These are phyloP conservation scores for Prosopocoilus inquinatus DNA, from an alignment of 2,888 invertebrate species.

Conservation along the genomic window DNA sequence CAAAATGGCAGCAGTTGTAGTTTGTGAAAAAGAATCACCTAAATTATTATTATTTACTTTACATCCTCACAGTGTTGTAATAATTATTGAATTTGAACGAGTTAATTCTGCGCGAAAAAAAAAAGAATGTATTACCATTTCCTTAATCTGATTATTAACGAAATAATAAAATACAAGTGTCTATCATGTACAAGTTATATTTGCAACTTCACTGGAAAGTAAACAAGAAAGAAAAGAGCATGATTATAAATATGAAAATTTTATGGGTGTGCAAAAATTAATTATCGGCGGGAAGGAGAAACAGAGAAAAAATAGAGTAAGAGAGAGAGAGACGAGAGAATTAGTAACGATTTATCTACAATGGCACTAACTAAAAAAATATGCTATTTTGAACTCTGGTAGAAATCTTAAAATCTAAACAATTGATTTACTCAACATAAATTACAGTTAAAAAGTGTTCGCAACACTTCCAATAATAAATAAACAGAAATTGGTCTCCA, in stretches of 20 bases:
- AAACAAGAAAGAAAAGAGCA: neutral
- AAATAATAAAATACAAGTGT: neutral
- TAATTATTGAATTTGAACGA: too few relatives aligned
- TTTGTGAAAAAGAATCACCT: too few relatives aligned
- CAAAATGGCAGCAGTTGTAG: too few relatives aligned
- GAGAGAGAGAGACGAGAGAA: neutral
- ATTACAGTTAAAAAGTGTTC: slow-evolving; percentile 23
- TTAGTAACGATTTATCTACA: slow-evolving; percentile 18
- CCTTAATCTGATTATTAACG: too few relatives aligned
- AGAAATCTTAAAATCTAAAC: slow-evolving; percentile 25
- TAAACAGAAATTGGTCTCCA: slow-evolving; percentile 24
- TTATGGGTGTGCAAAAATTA: neutral
- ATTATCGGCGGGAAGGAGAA: neutral
- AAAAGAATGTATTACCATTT: too few relatives aligned
- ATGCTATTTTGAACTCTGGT: slow-evolving; percentile 26
- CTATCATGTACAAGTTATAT: slow-evolving; percentile 3
- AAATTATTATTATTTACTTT: too few relatives aligned
- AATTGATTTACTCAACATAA: slow-evolving; percentile 24
- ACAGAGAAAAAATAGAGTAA: slow-evolving; percentile 10
- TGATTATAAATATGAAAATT: neutral
- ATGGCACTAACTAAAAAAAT: slow-evolving; percentile 25
- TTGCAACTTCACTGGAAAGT: neutral
- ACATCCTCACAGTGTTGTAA: too few relatives aligned
- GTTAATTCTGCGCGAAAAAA: too few relatives aligned
- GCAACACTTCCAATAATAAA: slow-evolving; percentile 21